Evolutionary conservation across 2,888 invertebrate species (phyloP).

Genomic region (Ormyrus labotus): DNA sequence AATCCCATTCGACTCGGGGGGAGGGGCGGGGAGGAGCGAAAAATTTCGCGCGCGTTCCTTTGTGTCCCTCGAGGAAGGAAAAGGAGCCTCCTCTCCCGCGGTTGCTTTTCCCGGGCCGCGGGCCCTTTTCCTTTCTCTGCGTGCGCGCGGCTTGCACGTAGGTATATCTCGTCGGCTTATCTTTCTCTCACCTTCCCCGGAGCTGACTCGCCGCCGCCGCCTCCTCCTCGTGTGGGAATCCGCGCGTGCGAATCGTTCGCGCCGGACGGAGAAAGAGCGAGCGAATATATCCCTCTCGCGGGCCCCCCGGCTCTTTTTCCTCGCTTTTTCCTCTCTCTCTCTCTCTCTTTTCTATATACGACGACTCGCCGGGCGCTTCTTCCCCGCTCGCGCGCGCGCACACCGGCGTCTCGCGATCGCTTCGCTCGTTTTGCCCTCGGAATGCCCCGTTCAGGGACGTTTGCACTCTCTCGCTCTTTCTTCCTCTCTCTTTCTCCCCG

Average conservation of each 20-base stretch:
- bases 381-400: too few relatives aligned
- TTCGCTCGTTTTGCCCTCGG: slow-evolving; percentile 14
- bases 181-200: slow-evolving; percentile 32
- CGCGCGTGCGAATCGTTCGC: slow-evolving; percentile 66
- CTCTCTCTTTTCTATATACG: too few relatives aligned
- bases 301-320: slow-evolving; percentile 26
- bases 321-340: slow-evolving; percentile 24
- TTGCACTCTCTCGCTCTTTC: background rate
- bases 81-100: background rate
- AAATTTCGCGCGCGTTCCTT: slow-evolving; percentile 28
- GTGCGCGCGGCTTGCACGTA: too few relatives aligned
- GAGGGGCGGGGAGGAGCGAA: background rate
- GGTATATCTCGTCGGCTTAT: background rate
- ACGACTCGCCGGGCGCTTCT: too few relatives aligned
- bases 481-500: too few relatives aligned
- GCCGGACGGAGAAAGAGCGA: slow-evolving; percentile 60
- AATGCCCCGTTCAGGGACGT: slow-evolving; percentile 39
- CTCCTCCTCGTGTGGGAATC: slow-evolving; percentile 61
- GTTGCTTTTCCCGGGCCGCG: too few relatives aligned
- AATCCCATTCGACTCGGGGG: too few relatives aligned
- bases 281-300: background rate
- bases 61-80: slow-evolving; percentile 20
- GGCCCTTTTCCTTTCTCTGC: too few relatives aligned
- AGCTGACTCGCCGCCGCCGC: background rate
- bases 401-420: background rate